phyloP scores from a whole-genome alignment of 2,113 vertebrate genomes.

The Saimiri boliviensis region DNA sequence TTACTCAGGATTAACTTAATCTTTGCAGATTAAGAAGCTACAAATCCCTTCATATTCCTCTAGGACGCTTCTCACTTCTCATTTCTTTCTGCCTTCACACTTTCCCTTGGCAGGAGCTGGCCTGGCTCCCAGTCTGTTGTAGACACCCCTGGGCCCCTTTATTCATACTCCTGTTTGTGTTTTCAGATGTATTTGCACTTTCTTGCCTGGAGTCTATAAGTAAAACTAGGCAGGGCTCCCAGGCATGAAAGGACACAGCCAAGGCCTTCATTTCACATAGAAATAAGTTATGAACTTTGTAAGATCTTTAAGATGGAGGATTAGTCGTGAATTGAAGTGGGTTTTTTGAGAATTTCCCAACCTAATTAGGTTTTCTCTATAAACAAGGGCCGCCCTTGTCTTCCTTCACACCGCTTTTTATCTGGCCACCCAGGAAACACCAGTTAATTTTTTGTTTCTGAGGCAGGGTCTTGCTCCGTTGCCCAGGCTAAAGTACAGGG shows the following conservation, averaged over 20 bases:
- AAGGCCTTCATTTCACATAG: not conserved
- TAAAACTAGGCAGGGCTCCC: not conserved
- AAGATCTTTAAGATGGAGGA: not conserved
- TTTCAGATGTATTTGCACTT: not conserved
- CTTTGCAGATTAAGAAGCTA: not conserved
- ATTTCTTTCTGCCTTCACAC: not conserved
- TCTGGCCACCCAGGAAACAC: not conserved
- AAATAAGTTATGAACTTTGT: not conserved
- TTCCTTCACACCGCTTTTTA: not conserved
- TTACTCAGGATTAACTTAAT: not conserved
- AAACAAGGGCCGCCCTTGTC: not conserved
- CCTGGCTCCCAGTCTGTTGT: not conserved
- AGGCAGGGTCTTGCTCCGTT: too few species aligned
- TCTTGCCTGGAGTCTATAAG: not conserved
- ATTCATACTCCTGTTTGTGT: not conserved
- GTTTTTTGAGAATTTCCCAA: not conserved
- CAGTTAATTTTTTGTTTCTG: not conserved
- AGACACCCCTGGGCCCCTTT: not conserved
- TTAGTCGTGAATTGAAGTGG: not conserved
- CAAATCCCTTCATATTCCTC: not conserved
- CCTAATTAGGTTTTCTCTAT: not conserved
- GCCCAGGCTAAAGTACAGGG: too few species aligned
- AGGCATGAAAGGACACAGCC: not conserved
- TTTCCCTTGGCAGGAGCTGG: not conserved
- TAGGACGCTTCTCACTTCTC: not conserved